A percentile compares a stretch with the other conserved stretches of the same genome.
Conservation (phyloP, 2,888 invertebrate genomes). For the Heliconius erato region DNA sequence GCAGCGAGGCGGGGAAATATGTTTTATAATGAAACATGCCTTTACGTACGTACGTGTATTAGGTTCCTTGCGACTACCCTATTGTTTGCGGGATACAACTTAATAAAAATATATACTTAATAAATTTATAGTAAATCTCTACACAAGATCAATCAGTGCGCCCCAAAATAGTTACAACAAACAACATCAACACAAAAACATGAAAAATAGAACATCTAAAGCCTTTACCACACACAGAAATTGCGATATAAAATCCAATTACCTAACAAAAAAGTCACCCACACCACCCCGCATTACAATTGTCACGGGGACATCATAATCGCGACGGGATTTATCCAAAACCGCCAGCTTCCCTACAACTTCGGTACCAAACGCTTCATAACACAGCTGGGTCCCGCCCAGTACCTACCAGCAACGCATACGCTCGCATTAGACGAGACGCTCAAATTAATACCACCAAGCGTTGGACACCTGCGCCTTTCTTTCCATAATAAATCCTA, state of each 20-base stretch:
- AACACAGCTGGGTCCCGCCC: conserved; percentile 74
- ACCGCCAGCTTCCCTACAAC: conserved; percentile 63
- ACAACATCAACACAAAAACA: not conserved
- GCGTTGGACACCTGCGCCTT: conserved; percentile 78
- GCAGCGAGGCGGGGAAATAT: not conserved
- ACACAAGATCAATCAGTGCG: too few relatives aligned
- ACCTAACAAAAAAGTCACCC: not conserved
- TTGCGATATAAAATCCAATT: not conserved
- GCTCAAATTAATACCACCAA: conserved; percentile 81
- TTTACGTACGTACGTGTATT: not conserved
- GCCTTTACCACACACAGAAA: not conserved
- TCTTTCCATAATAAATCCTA: conserved; percentile 83
- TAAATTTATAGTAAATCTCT: not conserved
- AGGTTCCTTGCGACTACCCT: not conserved
- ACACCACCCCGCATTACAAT: conserved; percentile 50
- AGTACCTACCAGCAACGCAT: conserved; percentile 72
- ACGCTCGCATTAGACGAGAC: conserved; percentile 81
- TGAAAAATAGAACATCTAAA: not conserved
- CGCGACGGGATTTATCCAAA: conserved; percentile 68
- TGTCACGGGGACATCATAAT: conserved; percentile 75
- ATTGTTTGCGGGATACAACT: not conserved
- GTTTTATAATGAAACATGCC: not conserved
- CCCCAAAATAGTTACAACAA: too few relatives aligned
- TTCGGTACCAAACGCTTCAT: conserved; percentile 69
- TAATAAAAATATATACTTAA: not conserved